These are phyloP conservation scores for Vesta saturnalis DNA, from an alignment of 2,888 invertebrate species.

Conservation along the genomic window DNA sequence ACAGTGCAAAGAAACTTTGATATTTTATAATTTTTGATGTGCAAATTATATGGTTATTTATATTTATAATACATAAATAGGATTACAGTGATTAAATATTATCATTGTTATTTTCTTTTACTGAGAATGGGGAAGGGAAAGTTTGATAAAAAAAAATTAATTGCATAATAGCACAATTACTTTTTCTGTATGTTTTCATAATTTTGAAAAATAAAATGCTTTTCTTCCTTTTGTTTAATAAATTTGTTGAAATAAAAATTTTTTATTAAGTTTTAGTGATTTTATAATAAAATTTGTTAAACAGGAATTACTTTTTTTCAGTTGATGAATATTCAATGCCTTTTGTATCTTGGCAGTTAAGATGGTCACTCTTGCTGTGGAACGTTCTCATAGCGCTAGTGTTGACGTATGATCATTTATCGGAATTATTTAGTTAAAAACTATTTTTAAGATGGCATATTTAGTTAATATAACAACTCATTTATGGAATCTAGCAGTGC, in stretches of 20 bases:
- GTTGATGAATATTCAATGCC: not conserved
- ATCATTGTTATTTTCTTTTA: conserved; percentile 41
- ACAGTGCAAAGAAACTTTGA: conserved; percentile 40
- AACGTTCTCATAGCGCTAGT: too few relatives aligned
- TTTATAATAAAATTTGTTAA: not conserved
- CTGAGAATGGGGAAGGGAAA: conserved; percentile 40
- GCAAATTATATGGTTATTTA: conserved; percentile 38
- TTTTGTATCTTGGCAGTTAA: too few relatives aligned
- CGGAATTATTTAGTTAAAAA: too few relatives aligned
- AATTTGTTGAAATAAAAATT: not conserved
- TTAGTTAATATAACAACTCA: too few relatives aligned
- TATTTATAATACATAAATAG: conserved; percentile 38
- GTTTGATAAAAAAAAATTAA: conserved; percentile 41
- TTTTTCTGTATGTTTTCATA: conserved; percentile 56
- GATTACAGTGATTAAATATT: conserved; percentile 26
- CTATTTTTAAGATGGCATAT: too few relatives aligned
- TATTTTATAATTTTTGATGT: conserved; percentile 41
- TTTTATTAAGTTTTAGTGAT: not conserved
- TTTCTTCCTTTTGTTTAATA: conserved; percentile 48
- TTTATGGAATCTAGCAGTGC: too few relatives aligned
- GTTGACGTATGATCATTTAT: too few relatives aligned
- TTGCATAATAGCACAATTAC: conserved; percentile 53
- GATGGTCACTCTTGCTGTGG: too few relatives aligned
- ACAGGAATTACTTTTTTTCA: not conserved
- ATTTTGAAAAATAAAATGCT: conserved; percentile 57